Conservation (phyloP, 2,113 vertebrate species). For the Apodemus speciosus region DNA sequence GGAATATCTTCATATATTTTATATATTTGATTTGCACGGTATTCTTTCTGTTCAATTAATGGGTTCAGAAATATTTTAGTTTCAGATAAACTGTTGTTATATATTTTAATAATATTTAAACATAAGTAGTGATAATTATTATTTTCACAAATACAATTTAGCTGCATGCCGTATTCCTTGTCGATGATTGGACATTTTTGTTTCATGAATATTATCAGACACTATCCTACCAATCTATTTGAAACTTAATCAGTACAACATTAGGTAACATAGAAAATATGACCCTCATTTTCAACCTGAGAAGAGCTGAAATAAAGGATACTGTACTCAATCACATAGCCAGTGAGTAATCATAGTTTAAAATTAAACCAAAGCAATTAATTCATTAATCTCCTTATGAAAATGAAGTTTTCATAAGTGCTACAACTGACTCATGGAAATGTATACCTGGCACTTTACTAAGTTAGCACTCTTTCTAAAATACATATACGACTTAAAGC, state of each 20-base stretch:
- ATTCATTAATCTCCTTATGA: not conserved
- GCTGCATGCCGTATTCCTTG: not conserved
- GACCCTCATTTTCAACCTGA: not conserved
- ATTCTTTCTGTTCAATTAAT: not conserved
- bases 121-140: not conserved
- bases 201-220: not conserved
- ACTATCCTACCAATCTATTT: not conserved
- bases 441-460: not conserved
- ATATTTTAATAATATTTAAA: not conserved
- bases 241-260: not conserved
- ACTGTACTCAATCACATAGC: not conserved
- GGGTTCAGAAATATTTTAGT: not conserved
- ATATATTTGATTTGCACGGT: not conserved
- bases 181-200: not conserved
- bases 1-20: not conserved
- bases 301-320: not conserved
- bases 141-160: not conserved
- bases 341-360: not conserved
- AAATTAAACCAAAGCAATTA: conserved; percentile 22
- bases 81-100: not conserved
- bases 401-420: not conserved
- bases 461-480: not conserved
- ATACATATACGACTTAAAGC: not conserved
- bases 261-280: not conserved
- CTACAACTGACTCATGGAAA: not conserved